Base-by-base conservation (phyloP, 2,888 invertebrate species). In the Hyposoter didymator region DNA sequence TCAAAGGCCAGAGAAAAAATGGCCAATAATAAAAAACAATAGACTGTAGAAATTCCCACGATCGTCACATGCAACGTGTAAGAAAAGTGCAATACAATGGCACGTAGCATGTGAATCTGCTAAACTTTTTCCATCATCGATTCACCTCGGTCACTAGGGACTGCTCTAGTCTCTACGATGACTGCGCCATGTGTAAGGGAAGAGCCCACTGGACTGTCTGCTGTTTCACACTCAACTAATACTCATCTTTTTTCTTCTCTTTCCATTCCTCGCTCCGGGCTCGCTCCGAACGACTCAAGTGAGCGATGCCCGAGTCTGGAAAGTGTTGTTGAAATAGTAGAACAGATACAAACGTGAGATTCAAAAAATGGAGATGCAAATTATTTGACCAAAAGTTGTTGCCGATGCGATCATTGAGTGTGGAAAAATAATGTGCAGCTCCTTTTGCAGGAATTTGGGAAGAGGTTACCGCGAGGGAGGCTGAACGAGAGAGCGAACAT, bases 111-210 rank as follows among this genome's bases (percentile, higher is more conserved):
- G 86, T 84, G 89, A 90, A 91, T 91, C 90, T 91, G 89, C 86
- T 87, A 89, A 92, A 92, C 88, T 92, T 91, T 91, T 90, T 91
- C 92, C 90, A 91, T 92, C 91, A 92, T 91, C 91, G 91, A 90
- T 89, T 85, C 80, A 59, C 72, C 75, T 85, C 85, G 86, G 88
- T 88, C 92, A 84, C 88, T 74, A 82, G 91, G 91, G 92, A 92
- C 88, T 89, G 88, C 90, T 89, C 84, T 72, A 79, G 74, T 62
- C 70, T 85, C 74, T 59, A 1, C 3, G 67, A 52, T 72, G 39
- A 28, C 17, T 39, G 69, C 47, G 43, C 73, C 72, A 75, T 76
- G 22, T 70, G 49, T 22, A 45, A 74, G 43, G 32, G 47, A 66
- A 73, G 32, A 76, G n/a, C 62, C 59, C 52, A 62, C 73, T 43